These are phyloP conservation scores for Drosophila suzukii DNA, from an alignment of 1,140 invertebrate genomes.

Conservation along the genomic window DNA sequence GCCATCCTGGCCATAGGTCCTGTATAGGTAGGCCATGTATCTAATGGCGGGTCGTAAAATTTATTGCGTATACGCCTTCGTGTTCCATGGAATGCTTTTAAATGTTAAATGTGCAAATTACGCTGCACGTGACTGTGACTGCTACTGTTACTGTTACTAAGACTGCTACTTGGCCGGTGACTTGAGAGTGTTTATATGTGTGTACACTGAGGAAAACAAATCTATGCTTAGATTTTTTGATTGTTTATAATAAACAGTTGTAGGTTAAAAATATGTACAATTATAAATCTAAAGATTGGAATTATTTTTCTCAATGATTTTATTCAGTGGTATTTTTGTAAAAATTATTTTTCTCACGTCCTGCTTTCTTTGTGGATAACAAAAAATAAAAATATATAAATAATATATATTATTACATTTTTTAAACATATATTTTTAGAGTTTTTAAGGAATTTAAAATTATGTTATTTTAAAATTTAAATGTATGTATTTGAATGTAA, in stretches of 20 bases:
- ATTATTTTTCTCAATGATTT: no score
- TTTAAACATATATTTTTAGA: no score
- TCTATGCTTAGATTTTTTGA: no score
- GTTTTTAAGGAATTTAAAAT: no score
- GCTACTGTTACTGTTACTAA: conserved; percentile 37
- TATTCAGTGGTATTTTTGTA: no score
- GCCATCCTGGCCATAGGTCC: background rate
- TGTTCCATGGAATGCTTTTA: conserved; percentile 71
- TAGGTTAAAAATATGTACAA: background rate
- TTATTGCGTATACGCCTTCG: conserved; percentile 80
- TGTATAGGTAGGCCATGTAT: conserved; percentile 57
- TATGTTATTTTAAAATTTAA: no score
- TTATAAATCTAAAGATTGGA: no score
- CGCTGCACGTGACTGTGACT: conserved; percentile 70
- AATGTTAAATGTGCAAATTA: conserved; percentile 81
- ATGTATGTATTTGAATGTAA: no score
- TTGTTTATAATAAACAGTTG: background rate
- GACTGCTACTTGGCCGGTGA: conserved; percentile 19
- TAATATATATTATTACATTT: no score
- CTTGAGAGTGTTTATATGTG: conserved; percentile 1
- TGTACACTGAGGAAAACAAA: conserved; percentile 9
- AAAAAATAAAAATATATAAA: no score
- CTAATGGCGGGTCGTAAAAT: conserved; percentile 80
- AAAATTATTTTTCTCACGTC: no score
- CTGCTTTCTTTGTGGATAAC: no score